Conservation (phyloP, 1,140 invertebrate genomes). For the Aphaenogaster rudis region DNA sequence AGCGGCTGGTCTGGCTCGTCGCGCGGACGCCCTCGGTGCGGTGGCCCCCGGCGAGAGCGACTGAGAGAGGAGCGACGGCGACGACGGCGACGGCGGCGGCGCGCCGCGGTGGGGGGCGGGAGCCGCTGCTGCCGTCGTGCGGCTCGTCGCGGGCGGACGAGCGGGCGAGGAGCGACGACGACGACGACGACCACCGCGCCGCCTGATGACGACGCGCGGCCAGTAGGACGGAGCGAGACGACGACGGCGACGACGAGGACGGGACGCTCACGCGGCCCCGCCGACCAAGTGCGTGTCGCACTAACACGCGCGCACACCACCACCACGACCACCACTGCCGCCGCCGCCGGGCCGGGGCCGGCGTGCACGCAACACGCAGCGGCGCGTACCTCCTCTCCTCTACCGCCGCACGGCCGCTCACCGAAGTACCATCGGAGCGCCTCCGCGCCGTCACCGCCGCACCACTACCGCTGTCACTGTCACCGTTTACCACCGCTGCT, state of each 20-base stretch:
- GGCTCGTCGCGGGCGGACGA: conserved; percentile 1
- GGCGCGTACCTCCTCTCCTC: neutral
- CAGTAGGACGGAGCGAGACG: conserved; percentile 41
- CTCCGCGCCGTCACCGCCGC: conserved; percentile 47
- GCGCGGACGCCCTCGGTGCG: conserved; percentile 75
- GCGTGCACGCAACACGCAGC: neutral
- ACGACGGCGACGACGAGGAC: conserved; percentile 37
- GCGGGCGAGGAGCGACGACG: conserved; percentile 6
- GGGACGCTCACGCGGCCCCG: conserved; percentile 53
- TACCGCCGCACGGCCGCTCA: conserved; percentile 45
- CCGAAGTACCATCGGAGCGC: conserved; percentile 68
- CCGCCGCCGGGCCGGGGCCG: conserved; percentile 21
- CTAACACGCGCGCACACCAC: conserved; percentile 55
- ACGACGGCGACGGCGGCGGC: conserved; percentile 46
- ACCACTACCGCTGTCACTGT: conserved; percentile 23
- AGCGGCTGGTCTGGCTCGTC: conserved; percentile 73
- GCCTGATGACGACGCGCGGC: conserved; percentile 28
- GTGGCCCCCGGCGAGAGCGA: conserved; percentile 73
- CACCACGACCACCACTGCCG: conserved; percentile 23
- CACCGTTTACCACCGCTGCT: conserved; percentile 25
- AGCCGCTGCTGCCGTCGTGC: conserved; percentile 25
- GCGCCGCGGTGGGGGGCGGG: conserved; percentile 44
- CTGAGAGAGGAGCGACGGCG: conserved; percentile 49
- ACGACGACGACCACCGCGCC: conserved; percentile 10
- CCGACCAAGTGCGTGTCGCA: conserved; percentile 65